phyloP scores from a whole-genome alignment of 2,113 vertebrate species.

The Megaceryle maxima region DNA sequence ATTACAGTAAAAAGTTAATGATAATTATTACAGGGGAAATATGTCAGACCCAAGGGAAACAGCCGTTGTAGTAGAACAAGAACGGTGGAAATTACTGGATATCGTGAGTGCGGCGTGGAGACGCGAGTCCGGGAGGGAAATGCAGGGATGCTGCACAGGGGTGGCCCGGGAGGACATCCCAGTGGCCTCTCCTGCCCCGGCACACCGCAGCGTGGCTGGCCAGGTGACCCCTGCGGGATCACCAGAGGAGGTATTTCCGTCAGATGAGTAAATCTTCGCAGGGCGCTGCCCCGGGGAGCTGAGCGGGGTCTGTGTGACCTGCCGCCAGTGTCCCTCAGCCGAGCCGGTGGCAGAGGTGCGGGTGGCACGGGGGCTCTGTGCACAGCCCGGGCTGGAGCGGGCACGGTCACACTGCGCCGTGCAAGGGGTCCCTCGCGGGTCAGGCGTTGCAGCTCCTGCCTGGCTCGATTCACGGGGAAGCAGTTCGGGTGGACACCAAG shows the following conservation, averaged over 20 bases:
- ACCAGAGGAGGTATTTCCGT: background rate
- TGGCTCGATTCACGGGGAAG: background rate
- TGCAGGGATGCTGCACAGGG: accelerated
- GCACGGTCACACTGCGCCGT: accelerated
- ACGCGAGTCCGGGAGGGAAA: background rate
- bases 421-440: background rate
- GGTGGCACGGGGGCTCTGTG: accelerated
- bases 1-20: background rate
- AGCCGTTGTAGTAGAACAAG: background rate
- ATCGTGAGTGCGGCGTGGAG: background rate
- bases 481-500: background rate
- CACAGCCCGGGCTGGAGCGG: background rate
- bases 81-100: background rate
- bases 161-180: accelerated
- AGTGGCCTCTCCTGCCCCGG: accelerated
- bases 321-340: background rate
- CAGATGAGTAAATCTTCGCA: accelerated
- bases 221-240: background rate
- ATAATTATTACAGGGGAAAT: background rate
- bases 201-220: background rate
- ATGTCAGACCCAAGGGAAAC: background rate
- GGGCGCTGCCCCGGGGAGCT: too few species aligned
- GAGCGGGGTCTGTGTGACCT: background rate
- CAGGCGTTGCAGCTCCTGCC: background rate
- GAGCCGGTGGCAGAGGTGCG: background rate